Percentiles rank a stretch among this genome's conserved stretches.
These are phyloP conservation scores for Epirrhoe alternata DNA, from an alignment of 2,888 invertebrate genomes.

Conservation along the genomic window DNA sequence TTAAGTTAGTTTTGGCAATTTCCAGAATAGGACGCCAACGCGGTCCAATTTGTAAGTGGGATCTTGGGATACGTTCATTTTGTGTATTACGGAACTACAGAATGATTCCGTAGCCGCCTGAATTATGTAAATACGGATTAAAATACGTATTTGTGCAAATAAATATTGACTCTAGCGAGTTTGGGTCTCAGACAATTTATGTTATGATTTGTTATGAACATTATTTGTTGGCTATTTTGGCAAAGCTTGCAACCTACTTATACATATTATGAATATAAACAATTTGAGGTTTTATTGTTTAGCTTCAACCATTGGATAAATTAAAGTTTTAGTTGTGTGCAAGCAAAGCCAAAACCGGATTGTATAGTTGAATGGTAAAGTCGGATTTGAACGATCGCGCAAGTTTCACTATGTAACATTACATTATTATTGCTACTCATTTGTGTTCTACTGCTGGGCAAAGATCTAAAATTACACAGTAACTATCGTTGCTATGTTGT, in stretches of 20 bases:
- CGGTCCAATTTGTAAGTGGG: slow-evolving; percentile 81
- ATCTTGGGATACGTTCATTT: slow-evolving; percentile 85
- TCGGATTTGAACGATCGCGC: too few relatives aligned
- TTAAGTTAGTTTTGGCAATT: slow-evolving; percentile 36
- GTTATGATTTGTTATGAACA: not conserved
- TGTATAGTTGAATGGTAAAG: too few relatives aligned
- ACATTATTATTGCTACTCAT: too few relatives aligned
- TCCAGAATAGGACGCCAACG: slow-evolving; percentile 67
- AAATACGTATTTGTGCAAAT: slow-evolving; percentile 66
- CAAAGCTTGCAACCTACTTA: not conserved
- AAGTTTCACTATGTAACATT: too few relatives aligned
- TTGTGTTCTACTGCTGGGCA: too few relatives aligned
- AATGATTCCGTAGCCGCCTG: slow-evolving; percentile 69
- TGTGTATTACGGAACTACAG: slow-evolving; percentile 77
- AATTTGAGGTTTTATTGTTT: too few relatives aligned
- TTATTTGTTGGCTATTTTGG: not conserved
- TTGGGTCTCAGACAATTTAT: slow-evolving; percentile 1
- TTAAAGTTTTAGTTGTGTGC: too few relatives aligned
- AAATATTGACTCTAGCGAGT: slow-evolving; percentile 52
- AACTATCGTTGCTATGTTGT: not conserved
- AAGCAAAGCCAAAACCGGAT: too few relatives aligned
- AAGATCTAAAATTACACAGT: not conserved
- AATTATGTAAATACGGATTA: slow-evolving; percentile 81
- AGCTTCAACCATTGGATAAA: too few relatives aligned
- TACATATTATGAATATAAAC: not conserved